Conservation (phyloP, 2,888 invertebrate species). For the Linnaemya tessellans region DNA sequence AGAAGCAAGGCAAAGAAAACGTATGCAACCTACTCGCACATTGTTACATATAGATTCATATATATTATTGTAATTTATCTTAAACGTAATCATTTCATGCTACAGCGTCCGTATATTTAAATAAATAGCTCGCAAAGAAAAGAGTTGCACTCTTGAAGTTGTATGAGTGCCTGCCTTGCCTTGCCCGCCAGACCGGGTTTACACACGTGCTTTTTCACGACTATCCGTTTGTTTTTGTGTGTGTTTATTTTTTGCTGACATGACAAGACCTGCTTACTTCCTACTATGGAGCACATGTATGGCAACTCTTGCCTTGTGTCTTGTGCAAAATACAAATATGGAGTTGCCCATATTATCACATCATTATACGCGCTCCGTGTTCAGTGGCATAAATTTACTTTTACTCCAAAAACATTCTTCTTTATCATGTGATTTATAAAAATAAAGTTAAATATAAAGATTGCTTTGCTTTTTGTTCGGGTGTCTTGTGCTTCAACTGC, state of each 20-base stretch:
- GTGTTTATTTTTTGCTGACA: not conserved
- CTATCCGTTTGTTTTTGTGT: slow-evolving; percentile 1
- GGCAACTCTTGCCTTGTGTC: slow-evolving; percentile 26
- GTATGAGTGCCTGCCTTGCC: not conserved
- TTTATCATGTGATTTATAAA: slow-evolving; percentile 65
- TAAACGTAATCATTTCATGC: slow-evolving; percentile 72
- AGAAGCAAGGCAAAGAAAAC: not conserved
- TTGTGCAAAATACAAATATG: slow-evolving; percentile 59
- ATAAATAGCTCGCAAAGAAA: slow-evolving; percentile 40
- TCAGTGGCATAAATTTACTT: slow-evolving; percentile 56
- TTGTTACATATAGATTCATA: slow-evolving; percentile 67
- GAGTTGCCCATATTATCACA: slow-evolving; percentile 69
- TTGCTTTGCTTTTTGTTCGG: slow-evolving; percentile 7
- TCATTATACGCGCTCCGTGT: slow-evolving; percentile 59
- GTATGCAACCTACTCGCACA: not conserved
- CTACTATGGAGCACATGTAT: slow-evolving; percentile 36
- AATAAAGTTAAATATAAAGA: slow-evolving; percentile 61
- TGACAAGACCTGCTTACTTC: slow-evolving; percentile 7
- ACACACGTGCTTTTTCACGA: slow-evolving; percentile 59
- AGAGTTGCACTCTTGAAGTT: slow-evolving; percentile 14
- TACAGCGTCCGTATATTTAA: slow-evolving; percentile 52
- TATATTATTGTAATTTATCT: slow-evolving; percentile 74
- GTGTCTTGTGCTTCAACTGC: slow-evolving; percentile 14
- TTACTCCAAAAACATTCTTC: slow-evolving; percentile 56
- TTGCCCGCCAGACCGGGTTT: not conserved